Evolutionary conservation across 2,113 vertebrate species (phyloP).

Genomic region (Neomonachus schauinslandi): DNA sequence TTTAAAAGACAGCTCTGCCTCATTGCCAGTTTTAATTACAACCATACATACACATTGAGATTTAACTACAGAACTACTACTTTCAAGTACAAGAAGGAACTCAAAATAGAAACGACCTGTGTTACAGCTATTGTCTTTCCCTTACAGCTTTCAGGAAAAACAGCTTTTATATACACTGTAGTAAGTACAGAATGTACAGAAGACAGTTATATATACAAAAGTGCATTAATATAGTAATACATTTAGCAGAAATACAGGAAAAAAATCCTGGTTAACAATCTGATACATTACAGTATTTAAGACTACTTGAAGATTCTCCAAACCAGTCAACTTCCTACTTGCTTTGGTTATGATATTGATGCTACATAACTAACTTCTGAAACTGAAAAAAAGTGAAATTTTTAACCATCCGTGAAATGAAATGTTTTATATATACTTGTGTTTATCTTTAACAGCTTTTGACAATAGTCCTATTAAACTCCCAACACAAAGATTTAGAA

Average conservation of each 20-base stretch:
- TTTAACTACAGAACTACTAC: slow-evolving; percentile 77
- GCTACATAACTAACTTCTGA: slow-evolving; percentile 69
- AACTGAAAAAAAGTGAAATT: slow-evolving; percentile 65
- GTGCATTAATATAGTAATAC: slow-evolving; percentile 84
- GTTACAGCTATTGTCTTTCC: slow-evolving; percentile 75
- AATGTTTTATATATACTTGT: slow-evolving; percentile 69
- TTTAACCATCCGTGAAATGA: slow-evolving; percentile 74
- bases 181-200: slow-evolving; percentile 88
- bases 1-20: slow-evolving; percentile 76
- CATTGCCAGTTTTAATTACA: slow-evolving; percentile 83
- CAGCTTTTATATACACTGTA: slow-evolving; percentile 82
- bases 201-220: slow-evolving; percentile 85
- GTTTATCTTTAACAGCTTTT: slow-evolving; percentile 57
- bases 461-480: slow-evolving; percentile 59
- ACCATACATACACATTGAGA: slow-evolving; percentile 75
- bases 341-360: slow-evolving; percentile 86
- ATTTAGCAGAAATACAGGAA: slow-evolving; percentile 81
- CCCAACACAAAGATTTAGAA: slow-evolving; percentile 65
- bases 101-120: slow-evolving; percentile 77
- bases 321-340: slow-evolving; percentile 74
- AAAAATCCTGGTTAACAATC: slow-evolving; percentile 78
- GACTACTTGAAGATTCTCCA: slow-evolving; percentile 75
- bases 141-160: slow-evolving; percentile 83
- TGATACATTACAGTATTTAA: slow-evolving; percentile 76
- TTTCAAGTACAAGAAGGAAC: slow-evolving; percentile 84